phyloP scores from a whole-genome alignment of 2,888 invertebrate genomes.

The Neria commutata region DNA sequence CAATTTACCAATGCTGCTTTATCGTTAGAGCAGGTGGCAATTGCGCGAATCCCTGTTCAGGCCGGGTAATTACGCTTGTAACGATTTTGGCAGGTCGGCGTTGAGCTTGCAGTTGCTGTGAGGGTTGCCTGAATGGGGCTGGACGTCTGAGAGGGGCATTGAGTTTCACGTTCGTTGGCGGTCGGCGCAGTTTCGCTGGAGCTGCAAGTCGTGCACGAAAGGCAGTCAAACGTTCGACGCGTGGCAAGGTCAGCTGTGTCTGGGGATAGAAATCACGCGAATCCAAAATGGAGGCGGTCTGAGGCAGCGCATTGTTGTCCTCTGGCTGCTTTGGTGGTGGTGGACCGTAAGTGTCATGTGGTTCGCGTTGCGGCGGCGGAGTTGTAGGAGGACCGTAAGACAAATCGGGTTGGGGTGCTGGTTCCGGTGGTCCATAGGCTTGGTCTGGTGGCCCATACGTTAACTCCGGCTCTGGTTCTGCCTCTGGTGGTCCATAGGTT shows the following conservation, averaged over 20 bases:
- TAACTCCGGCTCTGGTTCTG: no score
- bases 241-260: conserved; percentile 43
- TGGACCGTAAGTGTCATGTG: conserved; percentile 26
- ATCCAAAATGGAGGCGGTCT: conserved; percentile 41
- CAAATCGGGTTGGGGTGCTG: conserved; percentile 30
- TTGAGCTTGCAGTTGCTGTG: conserved; percentile 34
- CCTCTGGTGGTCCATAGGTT: conserved; percentile 40
- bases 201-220: conserved; percentile 42
- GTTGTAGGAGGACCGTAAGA: conserved; percentile 28
- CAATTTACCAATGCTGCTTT: conserved; percentile 38
- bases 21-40: conserved; percentile 33
- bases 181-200: conserved; percentile 23
- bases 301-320: conserved; percentile 19
- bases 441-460: conserved; percentile 41
- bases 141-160: conserved; percentile 27
- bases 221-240: conserved; percentile 40
- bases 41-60: conserved; percentile 28
- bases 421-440: conserved; percentile 30
- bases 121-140: conserved; percentile 30
- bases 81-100: conserved; percentile 33
- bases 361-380: conserved; percentile 11
- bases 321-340: conserved; percentile 23
- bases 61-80: conserved; percentile 26
- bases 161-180: no score
- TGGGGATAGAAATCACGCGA: conserved; percentile 40